Base-by-base conservation (phyloP, 2,888 invertebrate species). In the Amblyjoppa proteus region DNA sequence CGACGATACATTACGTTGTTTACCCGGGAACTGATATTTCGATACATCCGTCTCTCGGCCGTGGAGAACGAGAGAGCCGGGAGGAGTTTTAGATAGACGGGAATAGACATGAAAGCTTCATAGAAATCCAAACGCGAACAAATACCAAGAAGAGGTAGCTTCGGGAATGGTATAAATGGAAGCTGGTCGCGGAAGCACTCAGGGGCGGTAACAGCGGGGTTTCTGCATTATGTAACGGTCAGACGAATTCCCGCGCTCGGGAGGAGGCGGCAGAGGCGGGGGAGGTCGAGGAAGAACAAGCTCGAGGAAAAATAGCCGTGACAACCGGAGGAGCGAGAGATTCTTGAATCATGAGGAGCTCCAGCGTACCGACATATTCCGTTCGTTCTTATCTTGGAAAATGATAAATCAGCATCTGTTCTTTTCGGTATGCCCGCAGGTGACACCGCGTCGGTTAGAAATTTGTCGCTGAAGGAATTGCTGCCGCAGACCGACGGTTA, bases 401-500 rank as follows among this genome's bases (percentile, higher is more conserved):
- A 38, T 20, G 38, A 20, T 38, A 9, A 11, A n/a, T 53, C 20
- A 25, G 11, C 16, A 45, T 71, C 45, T 45, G 38, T 28, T 3
- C 51, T 34, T 13, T 49, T 70, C 58, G 53, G 7, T 53, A 25
- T 66, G 38, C 11, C 49, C n/a, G 31, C 95, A 98, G 98, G 98
- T 89, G 96, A 97, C 91, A 97, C 96, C 79, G 97, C 97, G 86
- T 96, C 97, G 81, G 97, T 99, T 93, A 96, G 97, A 91, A 97
- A 98, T 93, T 95, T 99, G 91, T 98, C 98, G 41, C 95, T 99
- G 89, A 96, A 97, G 91, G 97, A 97, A 80, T 95, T 99, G 80
- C 96, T 99, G 90, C 99, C 99, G 87, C 97, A 97, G 93, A 99
- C 98, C 66, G 97, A 97, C 91, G 97, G 98, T 94, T 99, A 98